Evolutionary conservation across 1,140 invertebrate genomes (phyloP).

Genomic region (Lepidurus couesii): DNA sequence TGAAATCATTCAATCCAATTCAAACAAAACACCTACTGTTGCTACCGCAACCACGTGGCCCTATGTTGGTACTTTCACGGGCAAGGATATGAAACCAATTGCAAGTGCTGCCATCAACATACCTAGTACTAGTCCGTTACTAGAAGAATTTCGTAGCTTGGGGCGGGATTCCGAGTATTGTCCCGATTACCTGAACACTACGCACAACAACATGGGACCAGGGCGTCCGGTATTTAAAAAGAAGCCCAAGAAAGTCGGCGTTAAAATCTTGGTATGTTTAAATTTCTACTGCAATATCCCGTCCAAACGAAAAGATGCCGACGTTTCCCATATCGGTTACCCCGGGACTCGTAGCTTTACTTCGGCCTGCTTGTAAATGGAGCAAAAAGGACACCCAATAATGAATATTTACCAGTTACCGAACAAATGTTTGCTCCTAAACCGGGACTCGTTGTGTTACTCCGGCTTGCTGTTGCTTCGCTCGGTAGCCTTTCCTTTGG

Average conservation of each 20-base stretch:
- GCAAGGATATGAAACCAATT: not conserved
- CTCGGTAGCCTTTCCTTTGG: no score
- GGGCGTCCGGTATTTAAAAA: not conserved
- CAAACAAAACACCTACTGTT: not conserved
- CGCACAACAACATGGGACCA: not conserved
- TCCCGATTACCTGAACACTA: not conserved
- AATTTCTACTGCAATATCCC: not conserved
- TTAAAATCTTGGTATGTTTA: not conserved
- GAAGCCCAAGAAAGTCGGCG: not conserved
- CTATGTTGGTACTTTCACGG: not conserved
- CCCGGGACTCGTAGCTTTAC: no score
- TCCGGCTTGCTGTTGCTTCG: no score
- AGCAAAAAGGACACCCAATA: no score
- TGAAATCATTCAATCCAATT: not conserved
- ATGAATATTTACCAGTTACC: no score
- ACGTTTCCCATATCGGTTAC: no score
- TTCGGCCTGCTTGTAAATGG: no score
- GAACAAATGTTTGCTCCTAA: no score
- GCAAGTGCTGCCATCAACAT: not conserved
- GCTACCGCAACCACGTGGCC: not conserved
- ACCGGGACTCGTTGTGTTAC: no score
- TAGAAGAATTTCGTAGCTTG: not conserved
- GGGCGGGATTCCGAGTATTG: slow-evolving; percentile 3
- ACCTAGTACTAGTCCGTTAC: not conserved
- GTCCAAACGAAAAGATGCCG: no score